Percentiles rank a stretch among this genome's conserved stretches.
Conservation (phyloP, 2,113 vertebrate species). For the Edolisoma coerulescens region DNA sequence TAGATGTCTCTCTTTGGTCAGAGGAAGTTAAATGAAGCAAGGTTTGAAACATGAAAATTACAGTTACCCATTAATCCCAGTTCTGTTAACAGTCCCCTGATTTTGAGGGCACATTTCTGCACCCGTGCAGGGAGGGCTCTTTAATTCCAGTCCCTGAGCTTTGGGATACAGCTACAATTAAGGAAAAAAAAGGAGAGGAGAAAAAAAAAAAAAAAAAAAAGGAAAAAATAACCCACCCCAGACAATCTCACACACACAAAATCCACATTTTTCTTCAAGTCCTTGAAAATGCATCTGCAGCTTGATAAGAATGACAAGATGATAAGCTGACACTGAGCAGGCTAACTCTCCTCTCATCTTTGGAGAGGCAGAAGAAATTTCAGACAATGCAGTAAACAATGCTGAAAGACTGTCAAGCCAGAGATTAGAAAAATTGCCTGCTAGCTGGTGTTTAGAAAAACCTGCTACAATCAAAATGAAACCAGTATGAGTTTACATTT, state of each 20-base stretch:
- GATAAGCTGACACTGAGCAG: background rate
- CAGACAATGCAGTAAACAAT: background rate
- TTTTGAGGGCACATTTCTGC: background rate
- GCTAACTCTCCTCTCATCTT: background rate
- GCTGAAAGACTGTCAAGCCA: background rate
- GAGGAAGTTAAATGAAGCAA: background rate
- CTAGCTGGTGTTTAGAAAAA: background rate
- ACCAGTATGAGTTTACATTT: background rate
- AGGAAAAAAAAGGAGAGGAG: accelerated
- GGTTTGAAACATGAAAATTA: background rate
- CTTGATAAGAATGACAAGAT: background rate
- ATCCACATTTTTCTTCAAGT: background rate
- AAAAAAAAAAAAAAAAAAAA: too few species aligned
- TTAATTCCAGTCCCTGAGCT: background rate
- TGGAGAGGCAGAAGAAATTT: background rate
- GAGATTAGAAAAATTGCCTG: background rate
- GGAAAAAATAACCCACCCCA: too few species aligned
- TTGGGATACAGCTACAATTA: background rate
- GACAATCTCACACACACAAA: background rate
- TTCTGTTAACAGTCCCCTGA: background rate
- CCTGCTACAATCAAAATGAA: background rate
- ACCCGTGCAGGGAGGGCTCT: background rate
- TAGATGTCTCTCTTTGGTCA: background rate
- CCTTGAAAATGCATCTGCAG: background rate
- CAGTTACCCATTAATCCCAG: background rate